Evolutionary conservation across 2,113 vertebrate species (phyloP).

Genomic region (Dasyurus viverrinus): DNA sequence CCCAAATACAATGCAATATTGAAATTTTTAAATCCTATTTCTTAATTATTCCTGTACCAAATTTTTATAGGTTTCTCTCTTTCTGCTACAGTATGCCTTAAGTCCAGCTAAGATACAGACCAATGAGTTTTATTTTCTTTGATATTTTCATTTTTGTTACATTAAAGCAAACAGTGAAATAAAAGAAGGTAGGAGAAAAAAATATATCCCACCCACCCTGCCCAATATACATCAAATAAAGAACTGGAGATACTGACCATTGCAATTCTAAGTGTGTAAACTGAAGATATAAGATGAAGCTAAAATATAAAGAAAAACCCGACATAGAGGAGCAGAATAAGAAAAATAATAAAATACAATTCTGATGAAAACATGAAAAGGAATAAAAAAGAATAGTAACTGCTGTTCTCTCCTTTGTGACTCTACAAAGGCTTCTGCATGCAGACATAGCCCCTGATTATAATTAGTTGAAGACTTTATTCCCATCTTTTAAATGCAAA

Average conservation of each 20-base stretch:
- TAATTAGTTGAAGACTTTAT: conserved; percentile 72
- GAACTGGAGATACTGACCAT: conserved; percentile 34
- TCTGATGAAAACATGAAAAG: conserved; percentile 44
- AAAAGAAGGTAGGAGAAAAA: conserved; percentile 2
- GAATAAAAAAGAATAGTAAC: conserved; percentile 25
- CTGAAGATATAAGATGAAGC: conserved; percentile 43
- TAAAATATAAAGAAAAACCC: conserved; percentile 45
- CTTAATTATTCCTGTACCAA: conserved; percentile 14
- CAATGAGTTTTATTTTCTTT: neutral
- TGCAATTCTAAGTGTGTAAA: conserved; percentile 10
- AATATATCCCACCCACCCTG: neutral
- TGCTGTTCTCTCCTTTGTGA: conserved; percentile 54
- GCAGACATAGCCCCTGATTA: conserved; percentile 64
- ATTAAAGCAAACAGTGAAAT: conserved; percentile 49
- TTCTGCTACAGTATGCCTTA: conserved; percentile 20
- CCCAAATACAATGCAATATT: neutral
- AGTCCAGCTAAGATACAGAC: neutral
- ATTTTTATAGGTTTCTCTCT: conserved; percentile 2
- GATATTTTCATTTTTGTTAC: conserved; percentile 35
- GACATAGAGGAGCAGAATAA: conserved; percentile 7
- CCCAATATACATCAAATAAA: conserved; percentile 11
- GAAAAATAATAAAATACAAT: conserved; percentile 39
- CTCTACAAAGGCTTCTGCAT: conserved; percentile 24
- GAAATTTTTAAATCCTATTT: conserved; percentile 24
- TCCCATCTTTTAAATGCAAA: conserved; percentile 73